phyloP scores from a whole-genome alignment of 2,888 invertebrate genomes.

The Ashinkailepas kermadecensis region DNA sequence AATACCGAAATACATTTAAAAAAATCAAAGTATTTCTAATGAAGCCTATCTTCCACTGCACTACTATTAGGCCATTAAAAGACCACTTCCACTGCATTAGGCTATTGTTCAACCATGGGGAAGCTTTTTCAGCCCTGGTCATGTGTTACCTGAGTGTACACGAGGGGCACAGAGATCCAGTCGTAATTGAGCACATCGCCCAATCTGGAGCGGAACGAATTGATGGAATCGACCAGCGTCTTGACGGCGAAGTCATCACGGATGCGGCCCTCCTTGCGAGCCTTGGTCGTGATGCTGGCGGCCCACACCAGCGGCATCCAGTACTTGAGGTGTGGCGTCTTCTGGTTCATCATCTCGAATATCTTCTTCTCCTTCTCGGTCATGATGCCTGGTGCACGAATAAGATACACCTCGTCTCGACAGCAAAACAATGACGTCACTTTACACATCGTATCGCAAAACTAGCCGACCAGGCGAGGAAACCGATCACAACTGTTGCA shows the following conservation, averaged over 20 bases:
- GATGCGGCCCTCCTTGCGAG: conserved; percentile 73
- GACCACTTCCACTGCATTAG: too few relatives aligned
- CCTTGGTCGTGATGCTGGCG: conserved; percentile 80
- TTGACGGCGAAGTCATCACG: conserved; percentile 86
- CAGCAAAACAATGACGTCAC: too few relatives aligned
- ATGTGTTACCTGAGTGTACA: conserved; percentile 55
- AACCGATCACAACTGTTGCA: too few relatives aligned
- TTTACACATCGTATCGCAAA: too few relatives aligned
- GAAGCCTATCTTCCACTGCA: too few relatives aligned
- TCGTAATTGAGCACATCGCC: conserved; percentile 83
- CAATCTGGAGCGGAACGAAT: conserved; percentile 73
- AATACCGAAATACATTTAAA: too few relatives aligned
- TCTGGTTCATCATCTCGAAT: conserved; percentile 79
- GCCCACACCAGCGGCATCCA: conserved; percentile 94
- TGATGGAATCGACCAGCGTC: conserved; percentile 78
- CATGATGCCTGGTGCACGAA: conserved; percentile 52
- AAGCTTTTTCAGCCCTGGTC: too few relatives aligned
- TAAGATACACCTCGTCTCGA: too few relatives aligned
- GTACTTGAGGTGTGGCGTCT: conserved; percentile 79
- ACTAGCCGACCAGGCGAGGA: too few relatives aligned
- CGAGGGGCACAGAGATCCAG: conserved; percentile 83
- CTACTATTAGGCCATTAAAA: too few relatives aligned
- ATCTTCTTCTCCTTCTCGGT: conserved; percentile 85
- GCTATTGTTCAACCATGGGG: too few relatives aligned
- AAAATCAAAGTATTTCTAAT: too few relatives aligned